These are phyloP conservation scores for Paramisgurnus dabryanus DNA, from an alignment of 2,113 vertebrate species.

Conservation along the genomic window DNA sequence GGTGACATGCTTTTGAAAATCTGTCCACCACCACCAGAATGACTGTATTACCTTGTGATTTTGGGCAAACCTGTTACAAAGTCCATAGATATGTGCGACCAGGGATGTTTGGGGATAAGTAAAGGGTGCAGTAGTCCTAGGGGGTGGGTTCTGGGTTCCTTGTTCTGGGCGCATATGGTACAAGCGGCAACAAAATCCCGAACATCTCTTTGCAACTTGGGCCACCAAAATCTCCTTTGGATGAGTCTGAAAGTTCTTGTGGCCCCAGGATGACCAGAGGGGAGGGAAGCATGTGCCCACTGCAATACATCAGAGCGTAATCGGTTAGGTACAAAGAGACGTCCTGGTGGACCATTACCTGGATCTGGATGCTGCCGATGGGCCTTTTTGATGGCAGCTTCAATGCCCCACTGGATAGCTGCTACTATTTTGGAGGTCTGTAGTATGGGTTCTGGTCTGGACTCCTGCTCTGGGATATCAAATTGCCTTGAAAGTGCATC, in stretches of 20 bases:
- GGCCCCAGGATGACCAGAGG: neutral
- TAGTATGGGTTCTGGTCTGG: neutral
- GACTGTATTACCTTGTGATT: neutral
- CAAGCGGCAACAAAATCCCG: too few relatives aligned
- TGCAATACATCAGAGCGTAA: neutral
- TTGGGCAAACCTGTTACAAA: neutral
- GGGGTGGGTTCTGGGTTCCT: too few relatives aligned
- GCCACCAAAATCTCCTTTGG: neutral
- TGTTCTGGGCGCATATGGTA: too few relatives aligned
- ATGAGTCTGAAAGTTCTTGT: neutral
- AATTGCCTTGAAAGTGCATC: neutral
- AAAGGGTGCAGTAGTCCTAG: neutral
- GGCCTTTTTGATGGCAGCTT: neutral
- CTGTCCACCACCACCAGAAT: too few relatives aligned
- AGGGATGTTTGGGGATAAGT: too few relatives aligned
- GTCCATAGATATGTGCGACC: too few relatives aligned
- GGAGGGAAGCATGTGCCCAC: neutral
- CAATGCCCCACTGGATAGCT: too few relatives aligned
- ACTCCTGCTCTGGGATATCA: neutral
- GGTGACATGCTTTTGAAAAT: too few relatives aligned
- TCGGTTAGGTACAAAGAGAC: neutral
- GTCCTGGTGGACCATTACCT: neutral
- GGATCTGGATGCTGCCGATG: neutral
- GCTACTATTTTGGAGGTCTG: neutral
- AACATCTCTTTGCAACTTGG: neutral